Evolutionary conservation across 1,140 invertebrate species (phyloP).

Genomic region (Drosophila arizonae): DNA sequence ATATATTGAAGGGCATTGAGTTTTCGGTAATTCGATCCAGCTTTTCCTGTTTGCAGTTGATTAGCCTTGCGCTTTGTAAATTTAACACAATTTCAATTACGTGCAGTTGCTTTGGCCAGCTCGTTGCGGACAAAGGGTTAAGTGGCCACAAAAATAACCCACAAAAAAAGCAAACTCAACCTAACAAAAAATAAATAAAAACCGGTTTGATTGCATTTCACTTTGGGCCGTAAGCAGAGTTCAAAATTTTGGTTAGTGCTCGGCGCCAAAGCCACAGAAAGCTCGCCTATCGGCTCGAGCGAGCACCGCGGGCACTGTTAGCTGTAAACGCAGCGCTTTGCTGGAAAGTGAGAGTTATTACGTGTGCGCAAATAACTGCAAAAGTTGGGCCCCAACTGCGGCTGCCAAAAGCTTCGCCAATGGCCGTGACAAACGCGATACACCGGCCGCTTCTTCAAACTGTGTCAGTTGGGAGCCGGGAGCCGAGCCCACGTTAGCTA

Average conservation of each 20-base stretch:
- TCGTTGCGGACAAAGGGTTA: conserved; percentile 64
- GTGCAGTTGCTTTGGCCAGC: conserved; percentile 47
- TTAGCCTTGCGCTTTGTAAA: conserved; percentile 52
- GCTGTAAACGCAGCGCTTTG: conserved; percentile 28
- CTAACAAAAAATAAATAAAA: conserved; percentile 12
- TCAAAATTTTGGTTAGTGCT: conserved; percentile 39
- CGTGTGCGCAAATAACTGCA: conserved; percentile 69
- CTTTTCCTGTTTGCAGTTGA: conserved; percentile 29
- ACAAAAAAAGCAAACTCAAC: not conserved
- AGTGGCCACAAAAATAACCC: conserved; percentile 9
- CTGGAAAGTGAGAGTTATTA: conserved; percentile 75
- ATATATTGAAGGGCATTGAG: not conserved
- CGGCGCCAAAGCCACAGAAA: conserved; percentile 50
- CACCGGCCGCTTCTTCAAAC: conserved; percentile 21
- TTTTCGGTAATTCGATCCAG: not conserved
- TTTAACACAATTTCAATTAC: conserved; percentile 62
- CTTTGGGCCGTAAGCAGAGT: conserved; percentile 30
- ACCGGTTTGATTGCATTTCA: conserved; percentile 71
- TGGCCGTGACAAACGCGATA: conserved; percentile 15
- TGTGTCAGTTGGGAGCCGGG: conserved; percentile 55
- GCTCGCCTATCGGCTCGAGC: conserved; percentile 50
- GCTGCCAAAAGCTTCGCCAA: conserved; percentile 26
- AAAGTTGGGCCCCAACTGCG: conserved; percentile 3
- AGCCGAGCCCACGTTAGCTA: conserved; percentile 28
- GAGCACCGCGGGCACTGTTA: conserved; percentile 24